Conservation (phyloP, 1,140 invertebrate genomes). For the Achatina immaculata region DNA sequence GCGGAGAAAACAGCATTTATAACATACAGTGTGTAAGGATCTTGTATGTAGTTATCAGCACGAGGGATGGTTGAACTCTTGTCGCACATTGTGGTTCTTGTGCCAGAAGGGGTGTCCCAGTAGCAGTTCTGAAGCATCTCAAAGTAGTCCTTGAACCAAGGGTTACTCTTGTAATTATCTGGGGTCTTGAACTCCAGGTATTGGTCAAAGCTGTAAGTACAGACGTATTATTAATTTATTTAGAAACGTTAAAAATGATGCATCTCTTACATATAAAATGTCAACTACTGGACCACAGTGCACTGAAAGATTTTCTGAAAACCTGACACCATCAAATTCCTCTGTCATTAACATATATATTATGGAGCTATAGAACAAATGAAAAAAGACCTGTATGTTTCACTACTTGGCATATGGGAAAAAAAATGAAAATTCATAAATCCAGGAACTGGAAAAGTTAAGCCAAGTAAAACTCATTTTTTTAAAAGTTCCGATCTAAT, state of each 20-base stretch:
- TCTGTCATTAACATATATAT: too few species aligned
- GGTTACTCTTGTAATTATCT: constrained; percentile 64
- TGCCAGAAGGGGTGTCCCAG: not conserved
- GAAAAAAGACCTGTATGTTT: too few species aligned
- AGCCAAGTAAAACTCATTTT: too few species aligned
- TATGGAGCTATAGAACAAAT: too few species aligned
- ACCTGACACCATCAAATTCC: too few species aligned
- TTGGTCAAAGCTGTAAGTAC: constrained; percentile 54
- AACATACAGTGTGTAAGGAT: constrained; percentile 65
- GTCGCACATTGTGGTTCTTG: constrained; percentile 23
- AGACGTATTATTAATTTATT: not conserved
- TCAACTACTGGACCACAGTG: too few species aligned
- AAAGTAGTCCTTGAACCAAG: constrained; percentile 73
- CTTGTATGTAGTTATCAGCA: constrained; percentile 60
- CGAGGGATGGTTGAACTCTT: constrained; percentile 49
- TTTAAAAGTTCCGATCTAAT: too few species aligned
- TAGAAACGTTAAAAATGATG: not conserved
- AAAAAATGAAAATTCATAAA: too few species aligned
- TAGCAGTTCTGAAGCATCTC: constrained; percentile 31
- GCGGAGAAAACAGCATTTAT: constrained; percentile 67
- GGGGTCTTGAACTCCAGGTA: constrained; percentile 69
- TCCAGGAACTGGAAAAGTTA: too few species aligned
- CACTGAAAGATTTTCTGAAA: too few species aligned
- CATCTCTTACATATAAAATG: too few species aligned
- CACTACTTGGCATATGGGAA: too few species aligned